These are phyloP conservation scores for Cygnus atratus DNA, from an alignment of 2,113 vertebrate species.

Conservation along the genomic window DNA sequence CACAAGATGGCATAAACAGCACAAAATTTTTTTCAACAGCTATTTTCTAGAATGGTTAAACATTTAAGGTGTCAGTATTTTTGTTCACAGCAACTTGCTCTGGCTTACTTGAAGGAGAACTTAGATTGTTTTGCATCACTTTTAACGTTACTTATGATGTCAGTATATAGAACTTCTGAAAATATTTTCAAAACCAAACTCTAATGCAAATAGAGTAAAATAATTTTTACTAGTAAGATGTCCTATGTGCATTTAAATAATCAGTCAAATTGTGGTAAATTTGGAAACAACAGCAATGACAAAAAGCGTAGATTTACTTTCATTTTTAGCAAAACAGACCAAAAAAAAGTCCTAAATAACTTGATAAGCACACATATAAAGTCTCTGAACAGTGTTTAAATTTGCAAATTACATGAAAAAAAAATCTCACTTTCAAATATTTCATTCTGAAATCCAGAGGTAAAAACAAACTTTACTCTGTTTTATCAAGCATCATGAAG, in stretches of 20 bases:
- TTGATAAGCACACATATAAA: not conserved
- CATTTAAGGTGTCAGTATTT: not conserved
- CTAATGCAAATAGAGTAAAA: not conserved
- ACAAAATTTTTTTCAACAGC: not conserved
- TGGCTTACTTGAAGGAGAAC: not conserved
- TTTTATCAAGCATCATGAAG: not conserved
- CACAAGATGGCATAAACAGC: constrained; percentile 56
- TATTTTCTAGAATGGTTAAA: not conserved
- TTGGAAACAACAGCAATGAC: not conserved
- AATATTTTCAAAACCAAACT: not conserved
- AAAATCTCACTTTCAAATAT: not conserved
- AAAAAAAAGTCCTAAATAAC: not conserved
- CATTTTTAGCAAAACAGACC: not conserved
- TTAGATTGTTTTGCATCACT: not conserved
- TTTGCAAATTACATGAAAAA: not conserved
- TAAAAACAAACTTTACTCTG: not conserved
- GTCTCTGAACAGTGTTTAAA: not conserved
- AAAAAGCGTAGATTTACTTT: not conserved
- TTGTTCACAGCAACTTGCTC: not conserved
- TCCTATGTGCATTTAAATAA: not conserved
- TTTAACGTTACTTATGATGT: not conserved
- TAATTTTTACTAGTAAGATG: not conserved
- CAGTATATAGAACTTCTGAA: not conserved
- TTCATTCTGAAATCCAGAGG: not conserved
- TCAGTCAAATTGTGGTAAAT: not conserved